A percentile compares a stretch with the other conserved stretches of the same genome.
phyloP scores from a whole-genome alignment of 2,888 invertebrate species.

The Rhaphigaster nebulosa region DNA sequence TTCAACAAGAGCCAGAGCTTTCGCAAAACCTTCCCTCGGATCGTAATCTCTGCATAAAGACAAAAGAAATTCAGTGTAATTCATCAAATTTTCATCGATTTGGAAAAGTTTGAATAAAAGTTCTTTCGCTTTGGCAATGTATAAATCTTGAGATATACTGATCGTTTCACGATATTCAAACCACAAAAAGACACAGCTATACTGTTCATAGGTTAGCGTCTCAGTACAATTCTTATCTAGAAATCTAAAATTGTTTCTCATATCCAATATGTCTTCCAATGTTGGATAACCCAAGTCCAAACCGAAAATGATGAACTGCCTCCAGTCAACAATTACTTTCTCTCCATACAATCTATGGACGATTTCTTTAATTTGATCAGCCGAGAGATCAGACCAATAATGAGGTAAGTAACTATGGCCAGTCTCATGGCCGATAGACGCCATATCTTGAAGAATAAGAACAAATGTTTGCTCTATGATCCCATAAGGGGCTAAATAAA shows the following conservation, averaged over 20 bases:
- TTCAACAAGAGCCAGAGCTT: slow-evolving; percentile 82
- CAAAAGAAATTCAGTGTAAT: slow-evolving; percentile 76
- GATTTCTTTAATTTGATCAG: slow-evolving; percentile 59
- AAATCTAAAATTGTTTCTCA: slow-evolving; percentile 71
- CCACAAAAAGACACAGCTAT: slow-evolving; percentile 69
- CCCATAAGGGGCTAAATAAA: slow-evolving; percentile 61
- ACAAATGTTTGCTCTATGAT: slow-evolving; percentile 60
- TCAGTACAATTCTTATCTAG: slow-evolving; percentile 70
- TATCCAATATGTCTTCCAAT: slow-evolving; percentile 71
- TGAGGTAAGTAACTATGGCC: slow-evolving; percentile 61
- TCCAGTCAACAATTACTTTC: slow-evolving; percentile 75
- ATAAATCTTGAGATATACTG: slow-evolving; percentile 66
- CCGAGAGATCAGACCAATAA: slow-evolving; percentile 61
- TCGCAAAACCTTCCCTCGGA: slow-evolving; percentile 85
- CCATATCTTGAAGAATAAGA: slow-evolving; percentile 61
- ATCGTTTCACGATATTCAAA: slow-evolving; percentile 68
- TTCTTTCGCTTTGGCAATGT: slow-evolving; percentile 71
- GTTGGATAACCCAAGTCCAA: slow-evolving; percentile 73
- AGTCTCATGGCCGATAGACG: slow-evolving; percentile 59
- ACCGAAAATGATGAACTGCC: slow-evolving; percentile 76
- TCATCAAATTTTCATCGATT: slow-evolving; percentile 70
- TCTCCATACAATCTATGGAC: slow-evolving; percentile 73
- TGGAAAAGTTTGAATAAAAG: slow-evolving; percentile 74
- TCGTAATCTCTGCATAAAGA: slow-evolving; percentile 75
- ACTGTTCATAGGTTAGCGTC: slow-evolving; percentile 68